Base-by-base conservation (phyloP, 2,113 vertebrate genomes). In the Nannospalax galili region DNA sequence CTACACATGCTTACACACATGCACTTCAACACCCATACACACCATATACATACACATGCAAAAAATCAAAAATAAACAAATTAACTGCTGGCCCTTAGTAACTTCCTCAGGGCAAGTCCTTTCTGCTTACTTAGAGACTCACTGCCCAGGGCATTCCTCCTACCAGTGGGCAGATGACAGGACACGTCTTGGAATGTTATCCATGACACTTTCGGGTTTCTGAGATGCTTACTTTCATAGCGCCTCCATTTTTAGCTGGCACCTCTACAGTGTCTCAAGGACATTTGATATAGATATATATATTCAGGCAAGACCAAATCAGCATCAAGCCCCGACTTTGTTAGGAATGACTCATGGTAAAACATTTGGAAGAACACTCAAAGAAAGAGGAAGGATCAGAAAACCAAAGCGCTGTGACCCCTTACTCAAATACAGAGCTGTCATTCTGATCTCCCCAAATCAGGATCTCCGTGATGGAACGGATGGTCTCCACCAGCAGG, bases 391-490 rank as follows among this genome's bases (percentile, higher is more conserved):
- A 70, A 92, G 73, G 84, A 80, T 22, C 7, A 11, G 40, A 91
- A 78, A 62, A 48, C 87, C 48, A 52, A 82, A 64, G 4, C n/a
- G 37, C 16, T 16, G 40, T 40, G 91, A 35, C 48, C 19, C 97
- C 99, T 99, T 98, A 99, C 99, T 99, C 99, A 97, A 99, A 99
- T 3, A 99, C 99, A 3, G 99, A 99, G 98, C 99, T 99, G 99
- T 99, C 99, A 98, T 99, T 99, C 94, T 99, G 99, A 97, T 99
- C 99, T 6, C 99, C 99, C 99, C 99, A 99, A 79, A 99, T 99
- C 10, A 99, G 99, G 96, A 99, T 99, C 98, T 99, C 99, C 0
- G 99, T 99, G 94, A 99, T 99, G 77, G 99, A 99, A 24, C 99
- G 99, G 95, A 99, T 99, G 20, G 99, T 99, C 97, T 99, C 99